These are phyloP conservation scores for Pseudachorutes palmiensis DNA, from an alignment of 1,140 invertebrate species.

Conservation along the genomic window DNA sequence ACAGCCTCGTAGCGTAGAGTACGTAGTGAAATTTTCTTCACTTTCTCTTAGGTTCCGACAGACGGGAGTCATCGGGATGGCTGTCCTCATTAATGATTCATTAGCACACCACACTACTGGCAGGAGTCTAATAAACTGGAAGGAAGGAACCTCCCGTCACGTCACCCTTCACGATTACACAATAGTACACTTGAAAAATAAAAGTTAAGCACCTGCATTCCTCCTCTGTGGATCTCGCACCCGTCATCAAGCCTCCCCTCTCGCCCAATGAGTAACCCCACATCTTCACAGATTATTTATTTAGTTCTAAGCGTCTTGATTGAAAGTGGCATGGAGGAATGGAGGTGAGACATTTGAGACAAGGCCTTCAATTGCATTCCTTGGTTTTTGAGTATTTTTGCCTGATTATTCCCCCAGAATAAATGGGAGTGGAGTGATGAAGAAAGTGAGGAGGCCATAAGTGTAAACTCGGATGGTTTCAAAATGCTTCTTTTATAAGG, in stretches of 20 bases:
- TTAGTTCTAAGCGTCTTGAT: no score
- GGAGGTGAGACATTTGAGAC: no score
- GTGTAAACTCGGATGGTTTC: not conserved
- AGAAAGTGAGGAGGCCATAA: slow-evolving; percentile 3
- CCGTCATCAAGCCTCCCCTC: no score
- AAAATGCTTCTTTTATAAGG: slow-evolving; percentile 11
- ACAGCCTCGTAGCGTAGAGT: slow-evolving; percentile 1
- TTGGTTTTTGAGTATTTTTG: not conserved
- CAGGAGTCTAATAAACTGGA: not conserved
- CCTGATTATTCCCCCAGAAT: not conserved
- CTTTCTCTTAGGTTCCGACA: not conserved
- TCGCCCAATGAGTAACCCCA: no score
- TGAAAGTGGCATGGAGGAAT: no score
- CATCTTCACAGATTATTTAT: no score
- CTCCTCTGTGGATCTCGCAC: no score
- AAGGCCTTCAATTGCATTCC: not conserved
- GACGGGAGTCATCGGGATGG: slow-evolving; percentile 21
- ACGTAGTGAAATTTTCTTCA: slow-evolving; percentile 11
- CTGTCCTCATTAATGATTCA: slow-evolving; percentile 33
- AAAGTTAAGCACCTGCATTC: not conserved
- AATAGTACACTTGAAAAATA: not conserved
- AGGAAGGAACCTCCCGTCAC: not conserved
- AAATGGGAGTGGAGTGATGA: slow-evolving; percentile 9
- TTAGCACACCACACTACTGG: slow-evolving; percentile 16
- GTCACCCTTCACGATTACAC: not conserved